Conservation (phyloP, 2,888 invertebrate genomes). For the Disparrhopalites patrizii region DNA sequence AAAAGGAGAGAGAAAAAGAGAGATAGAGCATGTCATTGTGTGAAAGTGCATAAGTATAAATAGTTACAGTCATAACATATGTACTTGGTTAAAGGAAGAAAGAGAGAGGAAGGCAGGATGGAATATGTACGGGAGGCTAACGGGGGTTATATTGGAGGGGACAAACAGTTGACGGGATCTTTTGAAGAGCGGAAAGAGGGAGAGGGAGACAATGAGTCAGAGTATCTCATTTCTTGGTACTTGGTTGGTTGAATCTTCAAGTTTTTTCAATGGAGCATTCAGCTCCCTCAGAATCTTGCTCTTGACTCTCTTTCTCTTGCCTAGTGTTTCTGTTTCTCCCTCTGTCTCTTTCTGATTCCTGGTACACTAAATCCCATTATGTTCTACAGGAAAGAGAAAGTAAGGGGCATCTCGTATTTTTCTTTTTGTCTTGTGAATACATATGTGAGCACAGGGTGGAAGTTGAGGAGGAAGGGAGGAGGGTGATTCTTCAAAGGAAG, state of each 20-base stretch:
- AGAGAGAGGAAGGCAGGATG: neutral
- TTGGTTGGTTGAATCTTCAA: neutral
- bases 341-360: no score
- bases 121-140: neutral
- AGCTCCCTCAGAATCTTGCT: no score
- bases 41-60: no score
- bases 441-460: neutral
- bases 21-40: neutral
- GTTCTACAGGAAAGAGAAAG: no score
- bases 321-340: no score
- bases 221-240: neutral
- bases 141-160: no score
- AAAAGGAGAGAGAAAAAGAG: neutral
- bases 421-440: neutral
- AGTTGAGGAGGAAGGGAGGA: neutral
- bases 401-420: neutral
- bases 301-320: no score
- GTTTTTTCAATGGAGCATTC: no score
- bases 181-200: neutral
- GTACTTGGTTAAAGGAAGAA: neutral
- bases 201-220: neutral
- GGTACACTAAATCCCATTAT: no score
- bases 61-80: no score
- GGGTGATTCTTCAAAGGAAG: neutral
- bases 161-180: conserved; percentile 5